These are phyloP conservation scores for Coranthus polyacanthus DNA, from an alignment of 2,797 vertebrate genomes.

Conservation along the genomic window DNA sequence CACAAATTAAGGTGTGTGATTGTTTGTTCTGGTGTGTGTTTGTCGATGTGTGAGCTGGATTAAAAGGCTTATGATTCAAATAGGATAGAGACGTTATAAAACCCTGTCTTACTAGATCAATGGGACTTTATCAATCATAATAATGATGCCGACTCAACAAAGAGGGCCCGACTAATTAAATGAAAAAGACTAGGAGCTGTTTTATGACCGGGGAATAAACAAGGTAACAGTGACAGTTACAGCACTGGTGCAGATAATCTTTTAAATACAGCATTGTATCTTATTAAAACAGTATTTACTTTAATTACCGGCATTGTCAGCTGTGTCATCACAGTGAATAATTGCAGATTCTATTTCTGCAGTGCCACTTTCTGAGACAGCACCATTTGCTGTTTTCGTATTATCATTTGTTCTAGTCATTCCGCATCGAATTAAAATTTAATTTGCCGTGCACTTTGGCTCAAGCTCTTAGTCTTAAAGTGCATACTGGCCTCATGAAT, in stretches of 20 bases:
- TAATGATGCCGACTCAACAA: constrained; percentile 63
- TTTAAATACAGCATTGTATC: constrained; percentile 69
- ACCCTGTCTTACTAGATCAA: constrained; percentile 66
- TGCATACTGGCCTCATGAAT: constrained; percentile 58
- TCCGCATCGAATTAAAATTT: constrained; percentile 65
- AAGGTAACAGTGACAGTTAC: constrained; percentile 53
- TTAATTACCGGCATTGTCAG: constrained; percentile 62
- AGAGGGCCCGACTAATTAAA: constrained; percentile 70
- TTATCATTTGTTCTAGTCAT: constrained; percentile 33
- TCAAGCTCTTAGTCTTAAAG: constrained; percentile 33
- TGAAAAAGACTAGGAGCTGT: constrained; percentile 43
- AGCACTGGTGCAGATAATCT: constrained; percentile 67
- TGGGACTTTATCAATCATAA: constrained; percentile 80
- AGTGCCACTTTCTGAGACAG: constrained; percentile 22
- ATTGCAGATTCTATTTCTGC: constrained; percentile 43
- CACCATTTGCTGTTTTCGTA: constrained; percentile 14
- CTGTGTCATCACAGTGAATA: constrained; percentile 50
- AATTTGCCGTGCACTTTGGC: constrained; percentile 52
- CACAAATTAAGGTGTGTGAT: constrained; percentile 32
- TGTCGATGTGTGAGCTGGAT: constrained; percentile 37
- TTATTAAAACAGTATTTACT: constrained; percentile 69
- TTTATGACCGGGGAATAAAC: constrained; percentile 62
- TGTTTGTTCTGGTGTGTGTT: constrained; percentile 19
- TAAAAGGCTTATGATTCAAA: constrained; percentile 64
- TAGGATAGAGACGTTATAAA: constrained; percentile 53